Base-by-base conservation (phyloP, 2,113 vertebrate species). In the Stigmatopora argus region DNA sequence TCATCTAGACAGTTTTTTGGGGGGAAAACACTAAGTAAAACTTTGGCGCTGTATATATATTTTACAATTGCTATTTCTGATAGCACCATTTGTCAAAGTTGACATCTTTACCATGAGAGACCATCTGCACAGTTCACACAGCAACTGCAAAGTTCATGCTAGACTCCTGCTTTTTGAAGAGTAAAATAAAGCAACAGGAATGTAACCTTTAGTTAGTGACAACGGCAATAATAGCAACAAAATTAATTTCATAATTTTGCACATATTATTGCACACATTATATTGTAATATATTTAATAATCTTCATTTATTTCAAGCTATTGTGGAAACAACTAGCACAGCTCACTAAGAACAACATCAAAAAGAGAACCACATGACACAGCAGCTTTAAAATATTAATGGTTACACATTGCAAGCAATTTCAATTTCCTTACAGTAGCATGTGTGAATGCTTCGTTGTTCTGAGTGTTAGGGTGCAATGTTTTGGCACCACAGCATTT, bases 381-480 rank as follows among this genome's bases (percentile, higher is more conserved):
- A 61, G 19, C 19, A 23, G 15, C 3, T 12, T 45, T 23, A 23
- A 23, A 61, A 61, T 14, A 19, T 61, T 21, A 21, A 13, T 1
- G 59, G 5, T 23, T 45, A 45, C 14, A 19, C n/a, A 15, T 2
- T 44, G 59, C 8, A 61, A 61, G 15, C 26, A 31, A 31, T 31
- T 31, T 31, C 26, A 56, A 17, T 31, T 6, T 31, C 23, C 23
- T 56, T 23, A 45, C 41, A 61, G 41, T 44, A 45, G 41, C 19
- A 21, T 4, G 59, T 61, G 38, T 61, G 58, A 19, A 10, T 44
- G 38, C 38, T 35, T 44, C 44, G 35, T 45, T 38, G 13, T 13
- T 4, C 41, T 4, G 41, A 61, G 59, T 61, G 59, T 61, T 61
- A 61, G 45, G 18, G 38, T 61, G 59, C 58, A 5, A 60, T 41